A percentile compares a stretch with the other conserved stretches of the same genome.
Conservation (phyloP, 2,888 invertebrate genomes). For the Tipula vernalis region DNA sequence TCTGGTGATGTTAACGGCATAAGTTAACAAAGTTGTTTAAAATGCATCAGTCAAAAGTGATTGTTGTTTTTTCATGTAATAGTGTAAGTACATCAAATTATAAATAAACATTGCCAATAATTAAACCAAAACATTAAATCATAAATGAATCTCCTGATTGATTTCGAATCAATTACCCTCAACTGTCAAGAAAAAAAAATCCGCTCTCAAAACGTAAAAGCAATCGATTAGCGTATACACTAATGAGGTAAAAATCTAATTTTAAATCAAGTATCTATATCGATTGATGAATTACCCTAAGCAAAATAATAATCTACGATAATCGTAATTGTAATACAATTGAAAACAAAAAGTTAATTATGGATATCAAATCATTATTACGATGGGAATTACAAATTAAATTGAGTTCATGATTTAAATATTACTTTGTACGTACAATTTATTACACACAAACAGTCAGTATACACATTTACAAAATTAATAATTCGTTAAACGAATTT, state of each 20-base stretch:
- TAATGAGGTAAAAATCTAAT: background rate
- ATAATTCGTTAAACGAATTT: background rate
- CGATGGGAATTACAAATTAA: background rate
- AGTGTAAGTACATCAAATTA: background rate
- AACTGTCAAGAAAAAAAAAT: background rate
- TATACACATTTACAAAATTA: background rate
- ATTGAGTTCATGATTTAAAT: background rate
- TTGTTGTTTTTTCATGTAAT: background rate
- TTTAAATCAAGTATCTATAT: background rate
- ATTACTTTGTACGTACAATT: background rate
- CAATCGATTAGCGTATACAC: background rate
- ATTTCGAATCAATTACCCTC: background rate
- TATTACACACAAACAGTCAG: background rate
- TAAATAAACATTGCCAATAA: background rate
- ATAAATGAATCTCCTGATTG: background rate
- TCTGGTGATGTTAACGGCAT: no score
- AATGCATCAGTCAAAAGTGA: background rate
- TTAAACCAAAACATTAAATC: background rate
- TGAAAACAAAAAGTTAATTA: background rate
- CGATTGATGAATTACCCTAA: background rate
- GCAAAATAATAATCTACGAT: background rate
- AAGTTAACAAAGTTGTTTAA: no score
- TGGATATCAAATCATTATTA: background rate
- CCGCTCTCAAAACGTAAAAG: background rate
- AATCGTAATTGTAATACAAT: background rate